Evolutionary conservation across 1,140 invertebrate genomes (phyloP).

Genomic region (Drosophila tsacasi): DNA sequence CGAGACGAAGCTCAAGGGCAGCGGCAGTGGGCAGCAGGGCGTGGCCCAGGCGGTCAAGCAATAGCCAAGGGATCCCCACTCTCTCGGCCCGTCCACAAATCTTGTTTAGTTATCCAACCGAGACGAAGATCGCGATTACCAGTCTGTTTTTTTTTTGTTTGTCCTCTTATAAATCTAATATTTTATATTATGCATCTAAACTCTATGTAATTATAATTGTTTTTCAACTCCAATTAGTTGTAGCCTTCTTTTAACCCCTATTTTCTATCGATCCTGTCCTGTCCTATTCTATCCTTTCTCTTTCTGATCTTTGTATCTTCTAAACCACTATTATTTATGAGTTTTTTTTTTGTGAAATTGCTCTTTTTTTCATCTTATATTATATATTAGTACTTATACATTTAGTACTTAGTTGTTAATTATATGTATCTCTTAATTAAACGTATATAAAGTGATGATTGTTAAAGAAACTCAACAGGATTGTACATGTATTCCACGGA

Average conservation of each 20-base stretch:
- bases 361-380: slow-evolving; percentile 6
- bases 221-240: slow-evolving; percentile 5
- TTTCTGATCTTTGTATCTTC: neutral
- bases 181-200: neutral
- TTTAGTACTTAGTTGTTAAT: slow-evolving; percentile 47
- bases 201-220: slow-evolving; percentile 26
- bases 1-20: slow-evolving; percentile 67
- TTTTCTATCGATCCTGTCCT: neutral
- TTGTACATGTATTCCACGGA: neutral
- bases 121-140: neutral
- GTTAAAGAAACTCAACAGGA: slow-evolving; percentile 7
- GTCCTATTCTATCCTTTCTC: no score
- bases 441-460: slow-evolving; percentile 52
- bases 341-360: neutral
- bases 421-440: slow-evolving; percentile 42
- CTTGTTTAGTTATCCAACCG: slow-evolving; percentile 44
- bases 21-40: slow-evolving; percentile 50
- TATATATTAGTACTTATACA: slow-evolving; percentile 11
- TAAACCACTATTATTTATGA: slow-evolving; percentile 2
- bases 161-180: neutral
- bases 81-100: slow-evolving; percentile 13
- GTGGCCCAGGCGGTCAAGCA: slow-evolving; percentile 63
- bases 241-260: neutral
- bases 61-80: slow-evolving; percentile 27
- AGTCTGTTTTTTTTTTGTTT: slow-evolving; percentile 9